These are phyloP conservation scores for Cantharis lateralis DNA, from an alignment of 2,888 invertebrate species.

Conservation along the genomic window DNA sequence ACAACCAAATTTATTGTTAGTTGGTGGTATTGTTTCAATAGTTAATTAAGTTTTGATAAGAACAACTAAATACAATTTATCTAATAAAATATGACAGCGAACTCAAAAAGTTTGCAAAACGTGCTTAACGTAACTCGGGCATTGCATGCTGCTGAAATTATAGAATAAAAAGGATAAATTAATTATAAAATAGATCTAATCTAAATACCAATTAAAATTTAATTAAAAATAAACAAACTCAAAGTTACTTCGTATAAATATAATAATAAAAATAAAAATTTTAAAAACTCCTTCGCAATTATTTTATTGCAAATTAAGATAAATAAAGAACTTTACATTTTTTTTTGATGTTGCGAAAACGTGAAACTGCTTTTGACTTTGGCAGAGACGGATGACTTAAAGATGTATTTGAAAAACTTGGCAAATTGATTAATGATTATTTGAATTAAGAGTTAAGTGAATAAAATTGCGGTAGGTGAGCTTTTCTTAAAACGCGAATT, in stretches of 20 bases:
- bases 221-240: background rate
- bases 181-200: constrained; percentile 6
- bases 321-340: background rate
- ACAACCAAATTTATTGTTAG: constrained; percentile 14
- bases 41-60: constrained; percentile 16
- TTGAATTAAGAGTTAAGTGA: background rate
- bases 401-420: constrained; percentile 1
- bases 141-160: background rate
- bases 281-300: background rate
- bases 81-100: background rate
- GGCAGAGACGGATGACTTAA: constrained; percentile 2
- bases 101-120: constrained; percentile 1
- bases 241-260: background rate
- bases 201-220: background rate
- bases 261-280: too few species aligned
- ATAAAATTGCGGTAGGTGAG: background rate
- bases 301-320: background rate
- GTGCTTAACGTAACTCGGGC: background rate
- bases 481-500: background rate
- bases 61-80: background rate
- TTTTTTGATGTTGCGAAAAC: background rate
- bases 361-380: background rate
- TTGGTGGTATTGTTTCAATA: constrained; percentile 1
- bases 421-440: constrained; percentile 1
- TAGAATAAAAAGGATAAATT: background rate